Evolutionary conservation across 2,113 vertebrate species (phyloP).

Genomic region (Odocoileus hemionus): DNA sequence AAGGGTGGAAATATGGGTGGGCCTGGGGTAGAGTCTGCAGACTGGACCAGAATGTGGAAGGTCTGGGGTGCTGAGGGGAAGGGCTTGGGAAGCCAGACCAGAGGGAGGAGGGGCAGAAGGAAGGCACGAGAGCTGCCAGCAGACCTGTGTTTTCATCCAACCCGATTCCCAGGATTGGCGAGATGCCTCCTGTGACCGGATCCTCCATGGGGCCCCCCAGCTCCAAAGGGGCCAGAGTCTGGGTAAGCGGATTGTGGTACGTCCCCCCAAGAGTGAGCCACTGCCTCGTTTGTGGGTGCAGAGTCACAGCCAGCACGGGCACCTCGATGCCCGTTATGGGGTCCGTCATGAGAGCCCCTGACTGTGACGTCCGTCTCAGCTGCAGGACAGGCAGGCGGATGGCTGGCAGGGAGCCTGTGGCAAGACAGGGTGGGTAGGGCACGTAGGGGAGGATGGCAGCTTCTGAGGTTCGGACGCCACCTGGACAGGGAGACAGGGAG

Average conservation of each 20-base stretch:
- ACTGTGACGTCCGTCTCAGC: constrained; percentile 76
- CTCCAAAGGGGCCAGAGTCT: constrained; percentile 84
- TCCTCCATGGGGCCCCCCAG: constrained; percentile 86
- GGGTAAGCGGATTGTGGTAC: constrained; percentile 86
- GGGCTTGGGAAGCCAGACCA: neutral
- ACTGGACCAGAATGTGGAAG: neutral
- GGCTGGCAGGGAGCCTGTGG: constrained; percentile 76
- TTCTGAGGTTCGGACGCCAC: constrained; percentile 77
- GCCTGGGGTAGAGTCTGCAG: neutral
- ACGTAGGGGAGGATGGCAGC: constrained; percentile 85
- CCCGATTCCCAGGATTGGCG: constrained; percentile 84
- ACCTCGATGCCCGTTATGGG: constrained; percentile 85
- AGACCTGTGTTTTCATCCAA: constrained; percentile 87
- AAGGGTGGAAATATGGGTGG: accelerated
- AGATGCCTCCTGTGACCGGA: constrained; percentile 79
- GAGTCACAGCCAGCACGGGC: constrained; percentile 88
- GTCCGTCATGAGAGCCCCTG: constrained; percentile 87
- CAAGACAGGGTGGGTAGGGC: constrained; percentile 82
- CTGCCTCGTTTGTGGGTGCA: constrained; percentile 85
- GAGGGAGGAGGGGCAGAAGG: neutral
- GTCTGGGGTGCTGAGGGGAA: neutral
- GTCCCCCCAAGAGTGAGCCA: constrained; percentile 86
- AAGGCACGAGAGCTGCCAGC: neutral
- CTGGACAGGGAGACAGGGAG: constrained; percentile 67
- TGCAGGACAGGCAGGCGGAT: constrained; percentile 79